Base-by-base conservation (phyloP, 2,888 invertebrate genomes). In the Meghimatium bilineatum region DNA sequence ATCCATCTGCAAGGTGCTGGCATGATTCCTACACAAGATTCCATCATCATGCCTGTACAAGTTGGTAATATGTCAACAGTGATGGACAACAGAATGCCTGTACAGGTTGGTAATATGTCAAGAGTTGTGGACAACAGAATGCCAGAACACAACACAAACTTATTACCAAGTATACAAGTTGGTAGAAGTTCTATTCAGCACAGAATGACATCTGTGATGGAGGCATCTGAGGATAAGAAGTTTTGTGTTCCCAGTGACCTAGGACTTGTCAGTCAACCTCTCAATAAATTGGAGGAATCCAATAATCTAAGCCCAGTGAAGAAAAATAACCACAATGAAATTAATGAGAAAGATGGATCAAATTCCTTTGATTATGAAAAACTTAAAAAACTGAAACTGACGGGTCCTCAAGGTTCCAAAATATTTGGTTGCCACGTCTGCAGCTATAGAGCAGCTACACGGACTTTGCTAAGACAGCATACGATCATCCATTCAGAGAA, bases 401-500 rank as follows among this genome's bases (percentile, higher is more conserved):
- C 84, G 0, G 80, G 72, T 20, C 66, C 79, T n/a, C 66, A 69
- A 14, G 84, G 80, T 29, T 76, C 79, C n/a, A 84, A 84, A 29
- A 84, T 80, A 34, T 84, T 84, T 80, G 72, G 79, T 10, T 84
- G 84, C 32, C 67, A 76, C 26, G 63, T 44, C 10, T 84, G 84
- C 66, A 49, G 63, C 32, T 84, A 84, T 29, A 76, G 75, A 52
- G 60, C 75, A 60, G 79, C 79, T 10, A 84, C 80, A 63, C 60
- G 76, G 26, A 75, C 80, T 23, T 49, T 80, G 17, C 76, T 84
- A 29, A 67, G 75, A 14, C 76, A 76, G 20, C 84, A 84, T 56
- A 75, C n/a, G 44, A 80, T 80, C 49, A 84, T 84, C 49, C 84
- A 84, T 75, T 49, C 84, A 32, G 76, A 74, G 23, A 84, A 84